Evolutionary conservation across 2,888 invertebrate genomes (phyloP).

Genomic region (Cryptophagus acutangulus): DNA sequence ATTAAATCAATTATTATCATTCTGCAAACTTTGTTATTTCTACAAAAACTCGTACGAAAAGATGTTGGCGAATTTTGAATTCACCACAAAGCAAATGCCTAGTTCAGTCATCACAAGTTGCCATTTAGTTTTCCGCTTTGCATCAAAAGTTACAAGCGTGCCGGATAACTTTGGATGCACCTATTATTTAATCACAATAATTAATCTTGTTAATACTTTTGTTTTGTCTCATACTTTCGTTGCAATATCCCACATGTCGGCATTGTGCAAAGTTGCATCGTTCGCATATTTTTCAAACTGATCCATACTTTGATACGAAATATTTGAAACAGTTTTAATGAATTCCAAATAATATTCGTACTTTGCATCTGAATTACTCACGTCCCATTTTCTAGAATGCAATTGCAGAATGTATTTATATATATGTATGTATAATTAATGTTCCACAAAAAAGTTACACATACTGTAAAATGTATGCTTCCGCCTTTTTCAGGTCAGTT

Average conservation of each 20-base stretch:
- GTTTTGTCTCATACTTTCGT: conserved; percentile 42
- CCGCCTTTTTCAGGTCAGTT: conserved; percentile 41
- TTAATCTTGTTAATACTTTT: conserved; percentile 12
- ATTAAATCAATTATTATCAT: too few relatives aligned
- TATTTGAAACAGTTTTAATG: conserved; percentile 47
- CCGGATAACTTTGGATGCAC: conserved; percentile 50
- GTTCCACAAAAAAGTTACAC: conserved; percentile 1
- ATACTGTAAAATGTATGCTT: conserved; percentile 34
- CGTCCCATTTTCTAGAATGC: conserved; percentile 45
- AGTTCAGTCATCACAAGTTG: conserved; percentile 59
- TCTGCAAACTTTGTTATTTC: background rate
- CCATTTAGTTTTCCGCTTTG: conserved; percentile 44
- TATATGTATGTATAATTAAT: too few relatives aligned
- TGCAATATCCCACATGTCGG: conserved; percentile 49
- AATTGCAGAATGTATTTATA: too few relatives aligned
- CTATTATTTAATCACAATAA: conserved; percentile 33
- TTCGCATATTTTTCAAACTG: conserved; percentile 45
- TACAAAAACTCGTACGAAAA: conserved; percentile 47
- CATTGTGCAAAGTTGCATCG: conserved; percentile 45
- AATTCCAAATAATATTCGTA: conserved; percentile 51
- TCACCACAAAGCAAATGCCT: conserved; percentile 61
- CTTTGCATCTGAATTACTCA: conserved; percentile 44
- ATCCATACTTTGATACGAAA: conserved; percentile 46
- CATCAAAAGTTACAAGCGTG: conserved; percentile 50
- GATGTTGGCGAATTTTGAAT: conserved; percentile 54